Evolutionary conservation across 2,888 invertebrate species (phyloP).

Genomic region (Rhingia campestris): DNA sequence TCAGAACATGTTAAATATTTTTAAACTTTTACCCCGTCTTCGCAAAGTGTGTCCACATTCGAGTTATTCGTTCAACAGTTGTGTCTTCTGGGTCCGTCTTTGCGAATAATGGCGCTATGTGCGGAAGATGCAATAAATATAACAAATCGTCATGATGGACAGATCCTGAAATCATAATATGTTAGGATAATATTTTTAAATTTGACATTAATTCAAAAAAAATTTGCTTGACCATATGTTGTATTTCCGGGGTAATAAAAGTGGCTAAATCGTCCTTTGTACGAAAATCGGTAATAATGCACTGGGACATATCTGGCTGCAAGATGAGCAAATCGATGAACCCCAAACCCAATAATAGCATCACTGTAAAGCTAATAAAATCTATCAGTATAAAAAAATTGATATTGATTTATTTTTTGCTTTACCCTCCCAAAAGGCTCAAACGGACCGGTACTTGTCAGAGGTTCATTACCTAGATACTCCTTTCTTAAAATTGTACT

Average conservation of each 20-base stretch:
- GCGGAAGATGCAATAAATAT: constrained; percentile 80
- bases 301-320: constrained; percentile 84
- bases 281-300: constrained; percentile 86
- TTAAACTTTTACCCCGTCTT: constrained; percentile 71
- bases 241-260: constrained; percentile 83
- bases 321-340: constrained; percentile 85
- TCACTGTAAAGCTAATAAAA: constrained; percentile 84
- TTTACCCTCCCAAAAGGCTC: constrained; percentile 74
- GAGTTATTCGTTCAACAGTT: constrained; percentile 82
- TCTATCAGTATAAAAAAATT: constrained; percentile 65
- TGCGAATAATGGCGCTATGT: constrained; percentile 79
- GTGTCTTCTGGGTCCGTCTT: constrained; percentile 81
- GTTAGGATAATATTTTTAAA: not conserved
- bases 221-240: constrained; percentile 82
- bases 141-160: constrained; percentile 83
- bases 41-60: constrained; percentile 83
- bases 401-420: not conserved
- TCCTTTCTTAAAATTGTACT: constrained; percentile 76
- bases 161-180: constrained; percentile 78
- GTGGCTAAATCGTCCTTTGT: constrained; percentile 85
- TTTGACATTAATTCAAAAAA: too few relatives aligned
- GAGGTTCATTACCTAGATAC: constrained; percentile 76
- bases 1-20: too few relatives aligned
- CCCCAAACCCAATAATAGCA: constrained; percentile 84
- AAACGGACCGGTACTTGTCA: constrained; percentile 75